phyloP scores from a whole-genome alignment of 2,113 vertebrate species.

The Erinaceus europaeus region DNA sequence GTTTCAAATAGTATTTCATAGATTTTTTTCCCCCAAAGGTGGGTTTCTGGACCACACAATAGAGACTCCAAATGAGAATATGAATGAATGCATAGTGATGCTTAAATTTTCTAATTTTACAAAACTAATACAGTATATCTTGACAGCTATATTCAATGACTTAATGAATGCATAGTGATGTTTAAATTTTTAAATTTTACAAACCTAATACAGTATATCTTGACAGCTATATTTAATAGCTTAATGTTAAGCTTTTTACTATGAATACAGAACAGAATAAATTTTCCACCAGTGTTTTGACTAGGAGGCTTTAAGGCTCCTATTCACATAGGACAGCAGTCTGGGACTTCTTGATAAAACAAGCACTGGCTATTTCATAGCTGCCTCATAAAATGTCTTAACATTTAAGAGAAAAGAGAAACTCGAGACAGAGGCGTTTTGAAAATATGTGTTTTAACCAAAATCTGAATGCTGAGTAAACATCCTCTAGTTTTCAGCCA shows the following conservation, averaged over 20 bases:
- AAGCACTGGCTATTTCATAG: constrained; percentile 67
- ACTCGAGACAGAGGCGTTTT: constrained; percentile 54
- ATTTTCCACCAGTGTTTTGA: constrained; percentile 73
- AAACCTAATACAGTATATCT: constrained; percentile 59
- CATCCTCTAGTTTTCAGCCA: constrained; percentile 56
- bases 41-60: constrained; percentile 34
- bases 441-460: constrained; percentile 47
- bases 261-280: constrained; percentile 68
- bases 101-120: constrained; percentile 66
- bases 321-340: constrained; percentile 65
- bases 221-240: constrained; percentile 66
- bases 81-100: constrained; percentile 54
- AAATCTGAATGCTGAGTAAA: constrained; percentile 69
- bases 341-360: constrained; percentile 75
- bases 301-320: constrained; percentile 71
- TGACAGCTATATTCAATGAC: constrained; percentile 66
- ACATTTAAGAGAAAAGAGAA: constrained; percentile 68
- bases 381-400: constrained; percentile 59
- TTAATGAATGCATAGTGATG: constrained; percentile 63
- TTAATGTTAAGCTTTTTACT: constrained; percentile 71
- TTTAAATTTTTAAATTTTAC: constrained; percentile 66
- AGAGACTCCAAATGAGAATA: constrained; percentile 62
- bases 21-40: not conserved
- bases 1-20: constrained; percentile 22
- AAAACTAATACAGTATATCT: constrained; percentile 60